Evolutionary conservation across 1,140 invertebrate genomes (phyloP).

Genomic region (Trichomalopsis sarcophagae): DNA sequence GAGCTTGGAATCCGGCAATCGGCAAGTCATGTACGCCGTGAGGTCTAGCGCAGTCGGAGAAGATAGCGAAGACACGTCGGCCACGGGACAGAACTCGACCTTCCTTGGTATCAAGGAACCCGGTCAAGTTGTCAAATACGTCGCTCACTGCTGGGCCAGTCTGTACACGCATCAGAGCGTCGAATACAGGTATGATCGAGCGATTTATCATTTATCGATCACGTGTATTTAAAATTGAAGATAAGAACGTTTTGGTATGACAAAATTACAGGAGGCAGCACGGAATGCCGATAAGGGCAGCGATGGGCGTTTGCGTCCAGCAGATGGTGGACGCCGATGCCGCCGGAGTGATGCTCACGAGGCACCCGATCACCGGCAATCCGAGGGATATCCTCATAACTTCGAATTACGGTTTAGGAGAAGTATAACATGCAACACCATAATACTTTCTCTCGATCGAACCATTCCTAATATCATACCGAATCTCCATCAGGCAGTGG

Average conservation of each 20-base stretch:
- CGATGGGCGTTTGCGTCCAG: slow-evolving; percentile 90
- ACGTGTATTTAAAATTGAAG: too few species aligned
- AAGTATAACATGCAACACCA: slow-evolving; percentile 73
- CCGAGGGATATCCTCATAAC: slow-evolving; percentile 82
- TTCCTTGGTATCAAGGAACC: slow-evolving; percentile 79
- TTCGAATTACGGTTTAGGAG: slow-evolving; percentile 88
- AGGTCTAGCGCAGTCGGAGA: slow-evolving; percentile 82
- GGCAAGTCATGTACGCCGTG: slow-evolving; percentile 70
- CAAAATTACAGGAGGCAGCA: slow-evolving; percentile 75
- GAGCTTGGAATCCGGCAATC: slow-evolving; percentile 62
- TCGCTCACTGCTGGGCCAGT: slow-evolving; percentile 87
- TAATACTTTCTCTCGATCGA: slow-evolving; percentile 13
- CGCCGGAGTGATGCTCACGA: slow-evolving; percentile 88
- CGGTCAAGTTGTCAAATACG: slow-evolving; percentile 76
- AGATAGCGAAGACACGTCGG: slow-evolving; percentile 85
- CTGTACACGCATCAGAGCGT: slow-evolving; percentile 85
- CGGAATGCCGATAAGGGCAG: slow-evolving; percentile 79
- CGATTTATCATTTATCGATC: neutral
- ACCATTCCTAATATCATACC: too few species aligned
- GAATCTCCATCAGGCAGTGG: slow-evolving; percentile 79
- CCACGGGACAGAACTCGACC: slow-evolving; percentile 90
- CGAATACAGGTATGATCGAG: slow-evolving; percentile 75
- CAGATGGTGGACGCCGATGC: slow-evolving; percentile 82
- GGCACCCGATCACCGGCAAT: slow-evolving; percentile 83
- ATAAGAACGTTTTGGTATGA: neutral